Evolutionary conservation across 23 tunicate species (phyloP), one percentile per base, ranked within the genome.

Genomic region (Botrylloides violaceus): DNA sequence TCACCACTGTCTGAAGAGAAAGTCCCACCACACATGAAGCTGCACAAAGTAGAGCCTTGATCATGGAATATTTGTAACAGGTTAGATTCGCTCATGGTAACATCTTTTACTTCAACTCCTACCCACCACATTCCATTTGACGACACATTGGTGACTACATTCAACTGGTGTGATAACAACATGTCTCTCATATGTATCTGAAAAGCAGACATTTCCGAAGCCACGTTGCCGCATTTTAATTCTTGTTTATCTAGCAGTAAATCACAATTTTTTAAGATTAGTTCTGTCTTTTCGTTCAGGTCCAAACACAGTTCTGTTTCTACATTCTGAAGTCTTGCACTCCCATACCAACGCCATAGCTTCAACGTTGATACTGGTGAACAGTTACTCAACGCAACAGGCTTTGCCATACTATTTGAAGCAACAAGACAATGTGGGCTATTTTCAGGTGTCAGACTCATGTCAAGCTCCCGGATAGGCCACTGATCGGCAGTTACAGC

Each of bases 311-410:
- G 33, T 27, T 77, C 61, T 21, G 29, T 65, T 19, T 73, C 73
- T 2, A 77, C 65, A 43, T 49, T 77, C 29, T 77, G 73, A 0
- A 77, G n/a, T 53, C 73, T 29, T 4, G 39, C 34, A 1, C 74
- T 66, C 3, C 81, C 73, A 21, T 64, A 77, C 81, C 81, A 77
- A 21, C 71, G 73, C 81, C 81, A 77, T 59, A 64, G n/a, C 31
- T 65, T 68, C 48, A 65, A 65, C 2, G 64, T 50, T 34, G 71
- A 55, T 18, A 36, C 30, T n/a, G 43, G 18, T 2, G 29, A 6
- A 38, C 81, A 77, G 2, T 24, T 4, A n/a, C 15, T 7, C 27
- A 77, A 23, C 20, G 25, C 24, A 29, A 55, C 0, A 22, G 36
- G 1, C 47, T 43, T 38, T n/a, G 7, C 18, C 48, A 29, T 47